A percentile compares a stretch with the other conserved stretches of the same genome.
phyloP scores from a whole-genome alignment of 1,140 invertebrate species.

The Drosophila ananassae region DNA sequence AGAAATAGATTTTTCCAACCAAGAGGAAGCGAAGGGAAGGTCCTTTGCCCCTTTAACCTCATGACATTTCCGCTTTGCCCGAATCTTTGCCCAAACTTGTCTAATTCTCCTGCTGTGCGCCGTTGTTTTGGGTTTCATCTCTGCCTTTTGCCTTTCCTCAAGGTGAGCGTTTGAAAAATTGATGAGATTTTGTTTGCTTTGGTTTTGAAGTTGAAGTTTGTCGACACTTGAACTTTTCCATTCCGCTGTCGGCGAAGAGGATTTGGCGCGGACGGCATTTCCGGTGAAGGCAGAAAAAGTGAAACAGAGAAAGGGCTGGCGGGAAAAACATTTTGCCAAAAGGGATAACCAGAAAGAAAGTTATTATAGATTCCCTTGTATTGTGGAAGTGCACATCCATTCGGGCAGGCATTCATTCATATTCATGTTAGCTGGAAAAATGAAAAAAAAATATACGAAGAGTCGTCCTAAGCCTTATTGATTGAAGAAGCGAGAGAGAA shows the following conservation, averaged over 20 bases:
- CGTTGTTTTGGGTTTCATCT: conserved; percentile 11
- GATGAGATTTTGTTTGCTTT: conserved; percentile 69
- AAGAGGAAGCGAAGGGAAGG: neutral
- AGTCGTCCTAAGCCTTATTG: conserved; percentile 56
- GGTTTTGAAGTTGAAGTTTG: conserved; percentile 40
- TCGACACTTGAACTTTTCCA: conserved; percentile 48
- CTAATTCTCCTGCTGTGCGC: conserved; percentile 51
- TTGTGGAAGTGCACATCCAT: neutral
- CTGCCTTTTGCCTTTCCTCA: conserved; percentile 9
- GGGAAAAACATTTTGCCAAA: conserved; percentile 18
- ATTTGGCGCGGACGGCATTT: conserved; percentile 30
- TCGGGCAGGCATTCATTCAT: conserved; percentile 32
- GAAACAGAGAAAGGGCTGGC: conserved; percentile 22
- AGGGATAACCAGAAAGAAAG: conserved; percentile 1
- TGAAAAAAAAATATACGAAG: neutral
- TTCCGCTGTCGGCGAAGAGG: conserved; percentile 7
- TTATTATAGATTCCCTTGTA: neutral
- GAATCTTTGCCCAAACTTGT: conserved; percentile 49
- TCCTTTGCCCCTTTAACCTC: conserved; percentile 3
- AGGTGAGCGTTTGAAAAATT: conserved; percentile 73
- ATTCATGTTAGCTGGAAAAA: conserved; percentile 26
- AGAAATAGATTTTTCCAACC: conserved; percentile 59
- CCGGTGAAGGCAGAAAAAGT: conserved; percentile 22
- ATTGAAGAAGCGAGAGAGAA: conserved; percentile 28
- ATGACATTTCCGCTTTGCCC: conserved; percentile 54